Conservation (phyloP, 2,797 vertebrate genomes). For the Danio albolineatus region DNA sequence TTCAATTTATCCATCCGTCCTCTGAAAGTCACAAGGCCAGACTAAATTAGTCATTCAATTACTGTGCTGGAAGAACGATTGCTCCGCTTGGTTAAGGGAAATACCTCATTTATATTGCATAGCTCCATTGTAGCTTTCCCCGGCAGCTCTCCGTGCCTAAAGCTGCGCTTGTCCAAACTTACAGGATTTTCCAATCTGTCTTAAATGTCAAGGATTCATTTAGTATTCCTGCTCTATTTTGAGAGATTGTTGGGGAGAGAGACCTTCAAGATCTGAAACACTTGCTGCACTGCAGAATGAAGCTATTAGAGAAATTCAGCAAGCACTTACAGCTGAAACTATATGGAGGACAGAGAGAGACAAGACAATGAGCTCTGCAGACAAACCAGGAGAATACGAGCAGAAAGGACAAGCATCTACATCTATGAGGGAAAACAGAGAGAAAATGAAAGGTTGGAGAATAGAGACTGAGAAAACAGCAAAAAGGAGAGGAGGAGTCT, state of each 20-base stretch:
- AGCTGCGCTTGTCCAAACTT: constrained; percentile 31
- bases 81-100: constrained; percentile 50
- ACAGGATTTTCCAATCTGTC: constrained; percentile 55
- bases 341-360: constrained; percentile 22
- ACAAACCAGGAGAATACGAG: not conserved
- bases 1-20: constrained; percentile 44
- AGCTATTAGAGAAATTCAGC: constrained; percentile 40
- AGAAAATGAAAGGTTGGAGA: not conserved
- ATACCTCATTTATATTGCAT: constrained; percentile 52
- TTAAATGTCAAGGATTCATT: constrained; percentile 57
- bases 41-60: constrained; percentile 53
- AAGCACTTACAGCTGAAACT: constrained; percentile 29
- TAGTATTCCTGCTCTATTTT: constrained; percentile 52
- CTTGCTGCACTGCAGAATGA: constrained; percentile 32
- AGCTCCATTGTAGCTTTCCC: constrained; percentile 44
- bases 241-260: constrained; percentile 36
- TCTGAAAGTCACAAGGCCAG: constrained; percentile 44
- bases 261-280: constrained; percentile 39
- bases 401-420: not conserved
- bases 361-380: constrained; percentile 28
- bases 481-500: constrained; percentile 1
- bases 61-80: constrained; percentile 42
- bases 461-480: not conserved
- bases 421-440: not conserved
- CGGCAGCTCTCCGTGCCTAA: constrained; percentile 17